These are phyloP conservation scores for Craterocephalus amniculus DNA, from an alignment of 2,797 vertebrate species.

Conservation along the genomic window DNA sequence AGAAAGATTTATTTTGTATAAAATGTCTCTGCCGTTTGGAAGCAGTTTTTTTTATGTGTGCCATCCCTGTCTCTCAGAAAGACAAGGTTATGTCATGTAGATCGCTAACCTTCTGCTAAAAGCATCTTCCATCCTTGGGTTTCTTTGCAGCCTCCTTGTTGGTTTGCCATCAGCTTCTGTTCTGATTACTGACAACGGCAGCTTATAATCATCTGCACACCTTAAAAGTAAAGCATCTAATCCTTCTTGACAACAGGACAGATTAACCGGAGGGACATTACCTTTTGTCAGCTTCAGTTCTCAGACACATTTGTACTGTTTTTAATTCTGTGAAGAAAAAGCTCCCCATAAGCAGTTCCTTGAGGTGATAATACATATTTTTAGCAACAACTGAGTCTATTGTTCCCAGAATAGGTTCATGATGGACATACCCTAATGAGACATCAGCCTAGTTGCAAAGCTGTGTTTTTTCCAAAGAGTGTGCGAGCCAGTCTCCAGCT, in stretches of 20 bases:
- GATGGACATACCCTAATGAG: conserved; percentile 67
- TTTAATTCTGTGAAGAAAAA: conserved; percentile 26
- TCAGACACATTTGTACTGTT: conserved; percentile 1
- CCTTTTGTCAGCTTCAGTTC: conserved; percentile 22
- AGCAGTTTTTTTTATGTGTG: neutral
- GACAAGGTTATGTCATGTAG: conserved; percentile 23
- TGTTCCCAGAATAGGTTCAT: conserved; percentile 55
- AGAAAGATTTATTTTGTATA: conserved; percentile 6
- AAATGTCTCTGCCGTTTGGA: neutral
- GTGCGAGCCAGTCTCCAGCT: conserved; percentile 64
- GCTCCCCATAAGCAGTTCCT: conserved; percentile 12
- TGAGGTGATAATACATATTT: conserved; percentile 45
- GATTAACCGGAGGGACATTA: conserved; percentile 33
- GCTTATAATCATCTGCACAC: conserved; percentile 43
- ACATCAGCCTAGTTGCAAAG: conserved; percentile 37
- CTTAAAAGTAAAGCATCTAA: conserved; percentile 47
- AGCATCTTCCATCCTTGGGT: conserved; percentile 29
- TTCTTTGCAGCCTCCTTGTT: conserved; percentile 16
- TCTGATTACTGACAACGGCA: conserved; percentile 53
- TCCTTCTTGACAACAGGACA: conserved; percentile 31
- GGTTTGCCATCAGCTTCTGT: conserved; percentile 22
- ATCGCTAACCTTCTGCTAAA: conserved; percentile 20
- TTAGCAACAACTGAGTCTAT: conserved; percentile 34
- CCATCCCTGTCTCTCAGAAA: neutral
- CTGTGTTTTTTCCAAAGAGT: conserved; percentile 40